phyloP scores from a whole-genome alignment of 2,888 invertebrate species.

The Sturmia bella region DNA sequence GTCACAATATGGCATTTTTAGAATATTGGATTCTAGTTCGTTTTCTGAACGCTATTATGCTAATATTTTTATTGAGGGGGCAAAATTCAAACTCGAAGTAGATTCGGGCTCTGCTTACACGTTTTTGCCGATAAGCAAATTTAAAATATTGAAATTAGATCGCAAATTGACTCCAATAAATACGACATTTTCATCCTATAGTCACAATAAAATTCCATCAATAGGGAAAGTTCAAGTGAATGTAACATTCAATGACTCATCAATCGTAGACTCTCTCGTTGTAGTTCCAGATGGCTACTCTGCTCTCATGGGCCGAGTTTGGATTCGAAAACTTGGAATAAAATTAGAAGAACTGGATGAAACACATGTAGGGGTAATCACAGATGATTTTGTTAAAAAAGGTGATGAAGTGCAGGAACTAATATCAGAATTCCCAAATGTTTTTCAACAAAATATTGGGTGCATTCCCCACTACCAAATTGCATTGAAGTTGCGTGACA shows the following conservation, averaged over 20 bases:
- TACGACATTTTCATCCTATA: too few relatives aligned
- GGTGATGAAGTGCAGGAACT: not conserved
- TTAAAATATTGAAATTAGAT: too few relatives aligned
- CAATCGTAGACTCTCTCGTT: conserved; percentile 17
- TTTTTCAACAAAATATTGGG: conserved; percentile 37
- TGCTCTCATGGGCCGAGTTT: conserved; percentile 35
- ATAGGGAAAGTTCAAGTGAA: conserved; percentile 32
- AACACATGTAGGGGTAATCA: not conserved
- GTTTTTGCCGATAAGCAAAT: too few relatives aligned
- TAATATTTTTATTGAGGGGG: too few relatives aligned
- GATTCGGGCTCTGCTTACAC: too few relatives aligned
- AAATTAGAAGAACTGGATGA: conserved; percentile 28
- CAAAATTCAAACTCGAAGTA: too few relatives aligned
- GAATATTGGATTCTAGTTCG: too few relatives aligned
- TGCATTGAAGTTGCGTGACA: too few relatives aligned
- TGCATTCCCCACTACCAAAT: conserved; percentile 52
- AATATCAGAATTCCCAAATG: conserved; percentile 9
- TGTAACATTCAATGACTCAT: conserved; percentile 1
- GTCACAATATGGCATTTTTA: too few relatives aligned
- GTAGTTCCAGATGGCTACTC: conserved; percentile 38
- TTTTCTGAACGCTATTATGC: too few relatives aligned
- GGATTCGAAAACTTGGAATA: conserved; percentile 40
- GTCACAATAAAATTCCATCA: too few relatives aligned
- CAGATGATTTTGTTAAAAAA: not conserved
- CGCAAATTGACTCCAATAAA: too few relatives aligned